Evolutionary conservation across 2,888 invertebrate genomes (phyloP).

Genomic region (Xestia sexstrigata): DNA sequence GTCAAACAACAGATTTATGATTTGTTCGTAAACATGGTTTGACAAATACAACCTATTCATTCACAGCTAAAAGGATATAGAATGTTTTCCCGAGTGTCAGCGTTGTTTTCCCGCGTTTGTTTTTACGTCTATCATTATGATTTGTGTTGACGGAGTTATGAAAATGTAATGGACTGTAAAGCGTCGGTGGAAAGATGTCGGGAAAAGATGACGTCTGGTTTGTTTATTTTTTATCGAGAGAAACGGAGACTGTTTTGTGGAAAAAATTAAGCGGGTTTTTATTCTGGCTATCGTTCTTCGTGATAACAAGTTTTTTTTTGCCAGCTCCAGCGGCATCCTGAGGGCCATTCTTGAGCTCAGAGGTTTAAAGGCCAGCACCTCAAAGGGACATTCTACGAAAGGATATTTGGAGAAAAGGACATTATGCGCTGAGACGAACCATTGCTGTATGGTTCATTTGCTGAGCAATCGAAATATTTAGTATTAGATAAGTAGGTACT

Average conservation of each 20-base stretch:
- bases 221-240: slow-evolving; percentile 23
- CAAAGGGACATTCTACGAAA: no score
- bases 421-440: no score
- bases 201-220: not conserved
- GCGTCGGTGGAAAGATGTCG: slow-evolving; percentile 8
- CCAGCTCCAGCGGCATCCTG: no score
- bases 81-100: slow-evolving; percentile 23
- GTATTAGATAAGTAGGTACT: no score
- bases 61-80: slow-evolving; percentile 31
- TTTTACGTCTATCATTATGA: slow-evolving; percentile 29
- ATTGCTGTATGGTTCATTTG: no score
- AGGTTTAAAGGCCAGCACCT: no score
- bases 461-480: no score
- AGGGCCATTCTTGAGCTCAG: no score
- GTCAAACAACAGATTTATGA: slow-evolving; percentile 39
- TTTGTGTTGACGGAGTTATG: slow-evolving; percentile 32
- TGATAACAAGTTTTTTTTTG: not conserved
- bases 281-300: not conserved
- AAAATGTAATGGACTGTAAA: slow-evolving; percentile 49
- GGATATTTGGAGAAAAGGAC: no score
- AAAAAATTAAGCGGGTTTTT: not conserved
- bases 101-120: slow-evolving; percentile 16
- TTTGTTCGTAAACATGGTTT: slow-evolving; percentile 46
- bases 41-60: slow-evolving; percentile 32
- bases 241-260: not conserved